A percentile compares a stretch with the other conserved stretches of the same genome.
Evolutionary conservation across 2,797 vertebrate genomes (phyloP).

Genomic region (Epinephelus malabaricus): DNA sequence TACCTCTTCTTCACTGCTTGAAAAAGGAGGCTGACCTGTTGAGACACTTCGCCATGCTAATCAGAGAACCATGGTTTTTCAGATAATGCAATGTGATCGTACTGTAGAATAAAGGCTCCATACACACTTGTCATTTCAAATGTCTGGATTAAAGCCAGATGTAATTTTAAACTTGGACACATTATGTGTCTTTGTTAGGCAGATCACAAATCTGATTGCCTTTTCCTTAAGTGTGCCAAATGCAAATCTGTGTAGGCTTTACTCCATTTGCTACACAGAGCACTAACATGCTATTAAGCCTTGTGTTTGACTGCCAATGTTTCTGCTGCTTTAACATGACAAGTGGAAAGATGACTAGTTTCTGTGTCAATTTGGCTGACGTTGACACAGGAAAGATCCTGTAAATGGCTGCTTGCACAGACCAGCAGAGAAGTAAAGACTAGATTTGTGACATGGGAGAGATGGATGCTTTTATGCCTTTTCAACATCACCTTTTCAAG

Average conservation of each 20-base stretch:
- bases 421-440: not conserved
- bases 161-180: not conserved
- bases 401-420: not conserved
- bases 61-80: slow-evolving; percentile 3
- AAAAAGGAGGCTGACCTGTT: slow-evolving; percentile 22
- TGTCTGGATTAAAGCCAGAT: slow-evolving; percentile 19
- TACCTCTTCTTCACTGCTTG: slow-evolving; percentile 30
- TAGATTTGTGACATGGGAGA: not conserved
- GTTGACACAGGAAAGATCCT: not conserved
- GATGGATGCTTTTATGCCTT: not conserved
- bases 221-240: not conserved
- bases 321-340: not conserved
- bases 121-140: slow-evolving; percentile 9
- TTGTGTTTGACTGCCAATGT: not conserved
- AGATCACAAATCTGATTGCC: slow-evolving; percentile 17
- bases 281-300: not conserved
- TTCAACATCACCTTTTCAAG: not conserved
- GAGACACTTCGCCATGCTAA: slow-evolving; percentile 1
- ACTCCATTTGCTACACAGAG: not conserved
- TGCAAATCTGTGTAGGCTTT: not conserved
- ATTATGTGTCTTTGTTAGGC: not conserved
- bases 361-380: slow-evolving; percentile 4
- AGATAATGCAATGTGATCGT: not conserved
- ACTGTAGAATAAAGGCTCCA: not conserved
- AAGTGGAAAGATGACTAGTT: not conserved